These are phyloP conservation scores for Orcinus orca DNA, from an alignment of 2,113 vertebrate genomes.

Conservation along the genomic window DNA sequence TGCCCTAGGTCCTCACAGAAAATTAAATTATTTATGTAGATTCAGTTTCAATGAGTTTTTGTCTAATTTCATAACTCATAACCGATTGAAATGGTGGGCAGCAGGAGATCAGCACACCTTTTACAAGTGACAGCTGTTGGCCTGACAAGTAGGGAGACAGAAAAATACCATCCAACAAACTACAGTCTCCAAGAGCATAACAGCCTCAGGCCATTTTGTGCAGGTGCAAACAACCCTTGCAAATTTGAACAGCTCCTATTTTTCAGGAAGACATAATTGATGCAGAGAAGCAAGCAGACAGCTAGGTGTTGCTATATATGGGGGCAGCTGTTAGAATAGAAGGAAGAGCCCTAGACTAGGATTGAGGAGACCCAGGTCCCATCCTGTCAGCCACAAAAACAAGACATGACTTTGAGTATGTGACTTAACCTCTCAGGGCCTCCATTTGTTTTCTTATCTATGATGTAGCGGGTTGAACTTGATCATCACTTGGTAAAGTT, in stretches of 20 bases:
- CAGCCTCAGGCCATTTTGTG: background rate
- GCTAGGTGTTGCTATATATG: background rate
- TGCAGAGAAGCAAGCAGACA: background rate
- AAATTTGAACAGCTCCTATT: background rate
- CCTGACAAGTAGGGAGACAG: background rate
- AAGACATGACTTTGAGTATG: background rate
- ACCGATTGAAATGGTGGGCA: background rate
- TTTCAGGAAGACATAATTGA: background rate
- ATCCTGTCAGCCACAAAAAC: background rate
- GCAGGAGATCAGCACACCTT: background rate
- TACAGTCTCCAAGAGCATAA: background rate
- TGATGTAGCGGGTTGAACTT: background rate
- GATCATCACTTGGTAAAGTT: constrained; percentile 25
- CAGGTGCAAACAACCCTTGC: background rate
- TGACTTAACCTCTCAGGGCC: background rate
- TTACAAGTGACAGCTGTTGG: constrained; percentile 24
- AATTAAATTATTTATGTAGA: background rate
- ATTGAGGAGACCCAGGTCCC: background rate
- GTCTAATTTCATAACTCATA: background rate
- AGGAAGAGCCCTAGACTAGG: background rate
- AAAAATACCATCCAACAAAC: background rate
- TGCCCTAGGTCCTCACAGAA: background rate
- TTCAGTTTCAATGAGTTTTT: constrained; percentile 10
- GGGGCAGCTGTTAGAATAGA: background rate
- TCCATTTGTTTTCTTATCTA: constrained; percentile 9